Percentiles rank a stretch among this genome's conserved stretches.
Conservation (phyloP, 2,113 vertebrate species). For the Microtus richardsoni region DNA sequence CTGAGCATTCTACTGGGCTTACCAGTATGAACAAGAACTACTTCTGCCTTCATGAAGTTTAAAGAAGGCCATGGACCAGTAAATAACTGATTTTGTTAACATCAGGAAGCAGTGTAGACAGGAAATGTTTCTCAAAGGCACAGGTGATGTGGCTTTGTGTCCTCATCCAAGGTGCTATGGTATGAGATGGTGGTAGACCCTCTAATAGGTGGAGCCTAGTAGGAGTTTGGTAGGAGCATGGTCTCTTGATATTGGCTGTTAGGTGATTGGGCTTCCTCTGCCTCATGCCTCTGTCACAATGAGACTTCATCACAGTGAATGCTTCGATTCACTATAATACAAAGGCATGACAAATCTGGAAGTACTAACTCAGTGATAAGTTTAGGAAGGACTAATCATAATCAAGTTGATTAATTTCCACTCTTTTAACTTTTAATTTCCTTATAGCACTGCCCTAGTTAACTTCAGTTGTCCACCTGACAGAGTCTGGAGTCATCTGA, state of each 20-base stretch:
- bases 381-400: neutral
- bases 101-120: neutral
- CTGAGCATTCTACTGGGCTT: neutral
- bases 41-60: neutral
- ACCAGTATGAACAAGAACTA: neutral
- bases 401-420: conserved; percentile 27
- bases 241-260: neutral
- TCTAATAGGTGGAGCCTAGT: too few relatives aligned
- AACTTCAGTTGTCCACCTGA: neutral
- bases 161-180: neutral
- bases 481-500: neutral
- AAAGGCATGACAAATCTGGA: neutral
- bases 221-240: neutral
- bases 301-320: neutral
- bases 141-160: neutral
- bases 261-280: neutral
- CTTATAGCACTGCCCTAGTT: neutral
- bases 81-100: neutral
- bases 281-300: neutral
- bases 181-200: neutral
- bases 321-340: neutral
- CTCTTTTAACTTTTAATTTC: conserved; percentile 47
- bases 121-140: neutral
- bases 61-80: neutral
- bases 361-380: neutral